Conservation (phyloP, 2,888 invertebrate species). For the Prionchulus punctatus region DNA sequence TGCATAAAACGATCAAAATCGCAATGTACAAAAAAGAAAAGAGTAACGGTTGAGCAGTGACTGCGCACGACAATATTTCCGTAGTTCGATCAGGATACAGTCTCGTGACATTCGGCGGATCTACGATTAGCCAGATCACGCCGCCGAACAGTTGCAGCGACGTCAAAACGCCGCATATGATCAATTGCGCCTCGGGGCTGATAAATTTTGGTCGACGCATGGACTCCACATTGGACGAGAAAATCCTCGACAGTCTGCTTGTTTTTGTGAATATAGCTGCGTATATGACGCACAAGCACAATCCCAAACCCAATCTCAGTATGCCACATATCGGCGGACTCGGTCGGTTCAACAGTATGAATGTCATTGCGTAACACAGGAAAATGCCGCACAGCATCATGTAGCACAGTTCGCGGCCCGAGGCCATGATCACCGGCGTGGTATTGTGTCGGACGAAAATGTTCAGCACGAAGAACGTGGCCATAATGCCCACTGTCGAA, state of each 20-base stretch:
- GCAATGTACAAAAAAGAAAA: constrained; percentile 59
- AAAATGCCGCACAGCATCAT: constrained; percentile 53
- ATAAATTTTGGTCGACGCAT: constrained; percentile 56
- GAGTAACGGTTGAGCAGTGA: constrained; percentile 53
- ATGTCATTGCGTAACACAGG: constrained; percentile 53
- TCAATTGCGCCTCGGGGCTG: constrained; percentile 55
- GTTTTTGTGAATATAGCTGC: constrained; percentile 59
- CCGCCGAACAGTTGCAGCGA: constrained; percentile 52
- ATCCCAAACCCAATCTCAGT: constrained; percentile 48
- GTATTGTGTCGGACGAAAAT: constrained; percentile 47
- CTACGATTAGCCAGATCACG: constrained; percentile 52
- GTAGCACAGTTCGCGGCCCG: constrained; percentile 58
- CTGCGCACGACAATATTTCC: constrained; percentile 52
- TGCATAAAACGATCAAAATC: constrained; percentile 56
- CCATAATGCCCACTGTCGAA: constrained; percentile 45
- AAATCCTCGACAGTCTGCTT: constrained; percentile 54
- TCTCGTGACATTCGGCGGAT: constrained; percentile 45
- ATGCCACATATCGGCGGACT: constrained; percentile 48
- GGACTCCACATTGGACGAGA: constrained; percentile 50
- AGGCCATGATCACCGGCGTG: constrained; percentile 59
- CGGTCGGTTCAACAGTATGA: constrained; percentile 52
- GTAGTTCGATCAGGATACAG: constrained; percentile 22
- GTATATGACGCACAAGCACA: constrained; percentile 56
- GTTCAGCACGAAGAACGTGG: constrained; percentile 46
- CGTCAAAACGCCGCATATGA: constrained; percentile 46